A percentile compares a stretch with the other conserved stretches of the same genome.
These are phyloP conservation scores for Iphiclides podalirius DNA, from an alignment of 2,888 invertebrate species.

Conservation along the genomic window DNA sequence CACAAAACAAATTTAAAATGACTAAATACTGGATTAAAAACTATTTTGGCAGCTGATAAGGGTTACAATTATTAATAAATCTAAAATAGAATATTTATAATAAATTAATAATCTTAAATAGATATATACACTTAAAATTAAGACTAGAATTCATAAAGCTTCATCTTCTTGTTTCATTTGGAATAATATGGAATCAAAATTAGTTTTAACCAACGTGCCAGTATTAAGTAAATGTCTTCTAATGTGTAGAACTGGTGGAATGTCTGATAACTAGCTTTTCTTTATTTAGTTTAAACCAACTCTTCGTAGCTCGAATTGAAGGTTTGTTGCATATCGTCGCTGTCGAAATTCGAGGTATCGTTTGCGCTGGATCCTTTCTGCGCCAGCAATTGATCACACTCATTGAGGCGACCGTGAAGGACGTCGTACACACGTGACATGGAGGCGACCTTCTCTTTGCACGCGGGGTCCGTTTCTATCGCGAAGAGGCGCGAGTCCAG, in stretches of 20 bases:
- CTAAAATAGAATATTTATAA: too few relatives aligned
- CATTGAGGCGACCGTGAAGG: slow-evolving; percentile 65
- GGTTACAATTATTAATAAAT: too few relatives aligned
- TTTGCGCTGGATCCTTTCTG: slow-evolving; percentile 55
- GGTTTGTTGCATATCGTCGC: slow-evolving; percentile 60
- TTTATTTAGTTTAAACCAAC: slow-evolving; percentile 45
- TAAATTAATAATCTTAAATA: neutral
- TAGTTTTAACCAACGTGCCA: neutral
- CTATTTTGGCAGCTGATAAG: too few relatives aligned
- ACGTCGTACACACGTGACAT: slow-evolving; percentile 74
- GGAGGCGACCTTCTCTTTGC: slow-evolving; percentile 73
- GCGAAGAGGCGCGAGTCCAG: slow-evolving; percentile 73
- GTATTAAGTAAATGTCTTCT: too few relatives aligned
- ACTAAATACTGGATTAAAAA: too few relatives aligned
- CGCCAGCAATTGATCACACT: slow-evolving; percentile 64
- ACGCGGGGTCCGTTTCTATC: slow-evolving; percentile 71
- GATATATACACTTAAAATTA: slow-evolving; percentile 8
- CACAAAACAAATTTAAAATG: too few relatives aligned
- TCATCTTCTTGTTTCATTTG: neutral
- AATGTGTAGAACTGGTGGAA: too few relatives aligned
- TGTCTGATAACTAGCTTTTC: too few relatives aligned
- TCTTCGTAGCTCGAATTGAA: slow-evolving; percentile 64
- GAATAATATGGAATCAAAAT: neutral
- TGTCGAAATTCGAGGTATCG: slow-evolving; percentile 49
- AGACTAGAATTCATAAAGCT: neutral